These are phyloP conservation scores for Pampusana beccarii DNA, from an alignment of 2,113 vertebrate genomes.

Conservation along the genomic window DNA sequence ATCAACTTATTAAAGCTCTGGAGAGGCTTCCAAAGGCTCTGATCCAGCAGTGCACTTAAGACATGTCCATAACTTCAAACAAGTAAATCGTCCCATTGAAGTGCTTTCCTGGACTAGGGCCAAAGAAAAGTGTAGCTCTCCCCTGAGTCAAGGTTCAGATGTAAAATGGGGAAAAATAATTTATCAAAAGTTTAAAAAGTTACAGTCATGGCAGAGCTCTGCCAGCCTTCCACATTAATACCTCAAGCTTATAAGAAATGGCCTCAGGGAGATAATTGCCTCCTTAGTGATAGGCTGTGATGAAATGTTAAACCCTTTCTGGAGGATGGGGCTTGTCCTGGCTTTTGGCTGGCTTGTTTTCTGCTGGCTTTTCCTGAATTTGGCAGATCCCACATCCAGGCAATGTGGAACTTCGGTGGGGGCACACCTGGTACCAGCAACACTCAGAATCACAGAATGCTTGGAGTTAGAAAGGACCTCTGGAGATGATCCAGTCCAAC, in stretches of 20 bases:
- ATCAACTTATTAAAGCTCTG: slow-evolving; percentile 54
- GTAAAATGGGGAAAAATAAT: slow-evolving; percentile 42
- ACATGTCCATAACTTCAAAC: slow-evolving; percentile 40
- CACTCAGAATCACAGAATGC: no score
- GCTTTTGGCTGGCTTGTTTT: no score
- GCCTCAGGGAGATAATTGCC: background rate
- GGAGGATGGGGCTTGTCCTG: background rate
- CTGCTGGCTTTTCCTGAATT: background rate
- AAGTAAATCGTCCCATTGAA: slow-evolving; percentile 48
- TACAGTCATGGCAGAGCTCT: background rate
- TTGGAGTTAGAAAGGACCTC: no score
- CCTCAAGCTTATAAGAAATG: background rate
- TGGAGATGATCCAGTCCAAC: no score
- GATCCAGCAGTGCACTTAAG: slow-evolving; percentile 60
- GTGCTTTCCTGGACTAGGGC: slow-evolving; percentile 46
- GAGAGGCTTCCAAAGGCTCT: slow-evolving; percentile 55
- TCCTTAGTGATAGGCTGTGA: background rate
- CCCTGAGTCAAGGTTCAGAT: slow-evolving; percentile 20
- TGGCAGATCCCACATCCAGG: background rate
- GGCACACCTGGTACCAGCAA: background rate
- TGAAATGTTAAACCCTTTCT: background rate
- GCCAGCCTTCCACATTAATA: slow-evolving; percentile 16
- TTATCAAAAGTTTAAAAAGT: slow-evolving; percentile 53
- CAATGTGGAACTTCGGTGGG: background rate
- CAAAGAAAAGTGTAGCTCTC: slow-evolving; percentile 32